Evolutionary conservation across 1,140 invertebrate genomes (phyloP).

Genomic region (Fopius arisanus): DNA sequence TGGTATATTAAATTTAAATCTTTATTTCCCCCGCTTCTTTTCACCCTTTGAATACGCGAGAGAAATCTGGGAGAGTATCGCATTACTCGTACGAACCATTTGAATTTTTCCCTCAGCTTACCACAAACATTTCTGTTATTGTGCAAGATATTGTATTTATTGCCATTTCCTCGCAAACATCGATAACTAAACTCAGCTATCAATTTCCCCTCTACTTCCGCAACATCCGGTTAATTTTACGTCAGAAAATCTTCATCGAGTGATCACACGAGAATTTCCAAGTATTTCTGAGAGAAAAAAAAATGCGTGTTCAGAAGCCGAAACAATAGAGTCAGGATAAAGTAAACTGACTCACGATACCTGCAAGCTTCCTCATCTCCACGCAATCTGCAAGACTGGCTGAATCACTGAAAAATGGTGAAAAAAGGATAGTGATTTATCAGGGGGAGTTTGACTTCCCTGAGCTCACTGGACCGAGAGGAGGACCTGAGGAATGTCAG

Average conservation of each 20-base stretch:
- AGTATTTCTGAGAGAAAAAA: no score
- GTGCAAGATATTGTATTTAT: background rate
- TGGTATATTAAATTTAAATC: background rate
- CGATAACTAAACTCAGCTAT: background rate
- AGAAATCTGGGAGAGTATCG: constrained; percentile 9
- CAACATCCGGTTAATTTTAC: background rate
- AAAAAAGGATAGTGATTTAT: background rate
- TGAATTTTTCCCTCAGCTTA: background rate
- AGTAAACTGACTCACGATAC: background rate
- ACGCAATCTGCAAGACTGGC: no score
- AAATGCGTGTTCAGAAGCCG: background rate
- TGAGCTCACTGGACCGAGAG: background rate
- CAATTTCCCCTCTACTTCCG: no score
- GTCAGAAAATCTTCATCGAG: no score
- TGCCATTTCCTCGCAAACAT: background rate
- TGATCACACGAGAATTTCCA: background rate
- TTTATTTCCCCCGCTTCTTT: background rate
- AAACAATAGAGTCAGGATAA: background rate
- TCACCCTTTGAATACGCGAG: background rate
- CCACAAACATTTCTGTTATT: background rate
- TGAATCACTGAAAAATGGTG: background rate
- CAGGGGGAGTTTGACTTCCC: background rate
- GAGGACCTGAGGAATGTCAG: background rate
- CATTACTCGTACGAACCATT: background rate
- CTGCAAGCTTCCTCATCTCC: background rate